Evolutionary conservation across 2,888 invertebrate genomes (phyloP).

Genomic region (Limenitis camilla): DNA sequence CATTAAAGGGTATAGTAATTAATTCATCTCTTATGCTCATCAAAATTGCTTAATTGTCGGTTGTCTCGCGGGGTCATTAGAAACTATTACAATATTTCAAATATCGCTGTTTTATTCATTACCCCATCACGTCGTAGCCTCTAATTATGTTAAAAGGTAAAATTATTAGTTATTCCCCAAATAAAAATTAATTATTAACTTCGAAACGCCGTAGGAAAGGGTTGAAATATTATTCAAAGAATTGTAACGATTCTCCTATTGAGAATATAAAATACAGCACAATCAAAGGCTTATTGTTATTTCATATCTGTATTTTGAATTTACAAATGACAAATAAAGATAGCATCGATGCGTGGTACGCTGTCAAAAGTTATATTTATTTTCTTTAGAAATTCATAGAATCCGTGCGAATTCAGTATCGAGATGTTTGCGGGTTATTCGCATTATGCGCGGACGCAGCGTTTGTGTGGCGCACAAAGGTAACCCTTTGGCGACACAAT

Average conservation of each 20-base stretch:
- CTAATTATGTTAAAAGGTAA: conserved; percentile 64
- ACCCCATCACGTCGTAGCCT: conserved; percentile 44
- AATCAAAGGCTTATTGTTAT: conserved; percentile 34
- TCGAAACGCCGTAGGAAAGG: conserved; percentile 2
- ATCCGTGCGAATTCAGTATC: conserved; percentile 62
- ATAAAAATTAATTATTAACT: conserved; percentile 24
- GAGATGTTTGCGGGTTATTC: conserved; percentile 61
- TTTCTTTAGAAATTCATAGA: conserved; percentile 73
- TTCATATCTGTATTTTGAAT: conserved; percentile 50
- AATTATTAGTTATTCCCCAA: conserved; percentile 45
- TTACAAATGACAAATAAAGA: conserved; percentile 63
- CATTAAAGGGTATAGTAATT: conserved; percentile 27
- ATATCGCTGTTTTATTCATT: conserved; percentile 42
- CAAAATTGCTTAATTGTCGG: conserved; percentile 58
- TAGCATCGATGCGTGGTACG: conserved; percentile 59
- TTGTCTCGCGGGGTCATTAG: conserved; percentile 65
- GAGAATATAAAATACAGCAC: conserved; percentile 16
- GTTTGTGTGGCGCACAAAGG: conserved; percentile 51
- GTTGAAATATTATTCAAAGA: conserved; percentile 11
- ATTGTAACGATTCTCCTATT: conserved; percentile 12
- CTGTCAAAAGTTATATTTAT: conserved; percentile 75
- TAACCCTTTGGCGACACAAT: conserved; percentile 74
- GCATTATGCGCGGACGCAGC: conserved; percentile 51
- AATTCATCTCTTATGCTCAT: conserved; percentile 38
- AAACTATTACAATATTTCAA: conserved; percentile 67